A percentile compares a stretch with the other conserved stretches of the same genome.
Conservation (phyloP, 2,888 invertebrate species). For the Torymus tubicola region DNA sequence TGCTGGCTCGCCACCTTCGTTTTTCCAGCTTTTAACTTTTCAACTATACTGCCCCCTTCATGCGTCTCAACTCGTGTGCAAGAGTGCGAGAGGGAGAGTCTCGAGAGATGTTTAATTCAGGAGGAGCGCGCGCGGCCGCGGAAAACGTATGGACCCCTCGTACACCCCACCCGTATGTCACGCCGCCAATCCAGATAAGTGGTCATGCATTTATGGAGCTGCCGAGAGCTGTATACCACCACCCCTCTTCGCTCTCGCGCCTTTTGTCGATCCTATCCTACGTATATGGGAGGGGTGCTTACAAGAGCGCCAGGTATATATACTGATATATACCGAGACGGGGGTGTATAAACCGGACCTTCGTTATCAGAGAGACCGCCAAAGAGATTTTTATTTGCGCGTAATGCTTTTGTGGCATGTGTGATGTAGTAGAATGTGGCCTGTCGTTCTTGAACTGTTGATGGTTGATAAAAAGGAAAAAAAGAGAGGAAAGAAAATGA, state of each 20-base stretch:
- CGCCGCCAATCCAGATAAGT: conserved; percentile 75
- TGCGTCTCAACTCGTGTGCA: too few species aligned
- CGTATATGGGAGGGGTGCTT: too few species aligned
- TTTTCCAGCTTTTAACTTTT: conserved; percentile 71
- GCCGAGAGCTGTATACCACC: conserved; percentile 20
- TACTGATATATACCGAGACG: too few species aligned
- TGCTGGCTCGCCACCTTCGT: conserved; percentile 55
- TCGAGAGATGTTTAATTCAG: conserved; percentile 74
- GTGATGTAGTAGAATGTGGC: too few species aligned
- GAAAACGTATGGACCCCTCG: conserved; percentile 68
- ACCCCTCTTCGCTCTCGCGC: background rate
- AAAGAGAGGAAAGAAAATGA: too few species aligned
- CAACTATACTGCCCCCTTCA: conserved; percentile 40
- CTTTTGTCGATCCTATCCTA: background rate
- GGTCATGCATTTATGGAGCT: conserved; percentile 76
- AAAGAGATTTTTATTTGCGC: too few species aligned
- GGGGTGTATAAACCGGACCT: background rate
- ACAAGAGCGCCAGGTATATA: too few species aligned
- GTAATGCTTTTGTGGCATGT: too few species aligned
- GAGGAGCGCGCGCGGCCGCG: conserved; percentile 61
- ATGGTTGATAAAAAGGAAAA: too few species aligned
- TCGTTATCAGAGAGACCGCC: too few species aligned
- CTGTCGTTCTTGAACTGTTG: too few species aligned
- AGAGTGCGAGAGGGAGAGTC: background rate
- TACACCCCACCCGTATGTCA: conserved; percentile 64